Percentiles rank a stretch among this genome's conserved stretches.
Evolutionary conservation across 1,140 invertebrate species (phyloP).

Genomic region (Pseudomyrmex sp.): DNA sequence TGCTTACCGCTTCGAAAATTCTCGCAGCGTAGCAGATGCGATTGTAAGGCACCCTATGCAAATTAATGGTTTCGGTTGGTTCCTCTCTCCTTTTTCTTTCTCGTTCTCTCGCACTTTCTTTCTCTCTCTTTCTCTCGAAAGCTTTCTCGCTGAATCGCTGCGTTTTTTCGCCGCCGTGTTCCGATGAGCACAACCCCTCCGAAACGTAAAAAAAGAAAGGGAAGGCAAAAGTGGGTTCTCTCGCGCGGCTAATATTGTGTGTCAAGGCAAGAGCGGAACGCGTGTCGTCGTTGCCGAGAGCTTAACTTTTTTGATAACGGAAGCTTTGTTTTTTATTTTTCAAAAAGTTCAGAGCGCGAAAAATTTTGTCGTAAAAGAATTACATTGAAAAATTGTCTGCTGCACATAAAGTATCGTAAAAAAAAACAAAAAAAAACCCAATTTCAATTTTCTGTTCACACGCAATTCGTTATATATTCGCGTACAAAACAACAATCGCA

Average conservation of each 20-base stretch:
- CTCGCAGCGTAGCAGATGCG: slow-evolving; percentile 15
- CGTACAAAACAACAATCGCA: too few species aligned
- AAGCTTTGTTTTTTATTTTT: neutral
- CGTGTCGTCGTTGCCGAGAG: slow-evolving; percentile 22
- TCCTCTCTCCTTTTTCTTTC: neutral
- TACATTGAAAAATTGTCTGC: neutral
- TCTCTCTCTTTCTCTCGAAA: neutral
- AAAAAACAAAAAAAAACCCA: too few species aligned
- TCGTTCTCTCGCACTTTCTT: neutral
- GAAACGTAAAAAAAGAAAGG: neutral
- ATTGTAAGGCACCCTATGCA: slow-evolving; percentile 46
- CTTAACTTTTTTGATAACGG: slow-evolving; percentile 5
- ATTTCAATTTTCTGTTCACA: too few species aligned
- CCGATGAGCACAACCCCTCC: neutral
- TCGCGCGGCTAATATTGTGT: slow-evolving; percentile 41
- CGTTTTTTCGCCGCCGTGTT: neutral
- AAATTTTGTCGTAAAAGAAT: neutral
- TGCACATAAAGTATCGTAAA: neutral
- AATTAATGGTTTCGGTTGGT: slow-evolving; percentile 56
- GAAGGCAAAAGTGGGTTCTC: slow-evolving; percentile 12
- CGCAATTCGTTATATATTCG: too few species aligned
- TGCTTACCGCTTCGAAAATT: slow-evolving; percentile 66
- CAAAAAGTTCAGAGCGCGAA: slow-evolving; percentile 1
- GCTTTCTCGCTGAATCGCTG: neutral
- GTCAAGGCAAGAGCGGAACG: slow-evolving; percentile 15